Percentiles rank a stretch among this genome's conserved stretches.
phyloP scores from a whole-genome alignment of 2,797 vertebrate genomes.

The Lerista edwardsae region DNA sequence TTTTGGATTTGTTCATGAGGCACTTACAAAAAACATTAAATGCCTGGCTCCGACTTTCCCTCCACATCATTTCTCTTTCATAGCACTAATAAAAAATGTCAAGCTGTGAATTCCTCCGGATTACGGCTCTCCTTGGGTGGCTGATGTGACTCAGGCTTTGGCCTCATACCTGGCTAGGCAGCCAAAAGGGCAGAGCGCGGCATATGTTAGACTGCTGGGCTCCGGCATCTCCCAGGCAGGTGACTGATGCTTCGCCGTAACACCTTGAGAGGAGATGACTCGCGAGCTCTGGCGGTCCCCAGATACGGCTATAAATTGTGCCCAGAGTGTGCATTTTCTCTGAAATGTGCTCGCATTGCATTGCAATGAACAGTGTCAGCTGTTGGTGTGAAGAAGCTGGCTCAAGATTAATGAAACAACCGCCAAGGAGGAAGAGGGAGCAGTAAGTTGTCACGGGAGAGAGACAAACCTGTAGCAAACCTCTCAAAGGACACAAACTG shows the following conservation, averaged over 20 bases:
- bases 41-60: slow-evolving; percentile 35
- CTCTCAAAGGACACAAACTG: slow-evolving; percentile 56
- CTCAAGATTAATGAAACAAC: slow-evolving; percentile 71
- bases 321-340: slow-evolving; percentile 69
- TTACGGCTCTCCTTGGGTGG: slow-evolving; percentile 59
- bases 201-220: slow-evolving; percentile 46
- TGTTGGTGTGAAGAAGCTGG: slow-evolving; percentile 71
- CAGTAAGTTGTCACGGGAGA: slow-evolving; percentile 61
- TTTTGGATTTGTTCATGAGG: background rate
- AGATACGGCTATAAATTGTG: slow-evolving; percentile 65
- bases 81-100: slow-evolving; percentile 51
- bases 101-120: slow-evolving; percentile 49
- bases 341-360: slow-evolving; percentile 68
- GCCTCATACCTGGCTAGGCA: background rate
- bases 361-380: slow-evolving; percentile 73
- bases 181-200: slow-evolving; percentile 41
- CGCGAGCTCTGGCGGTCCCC: slow-evolving; percentile 46
- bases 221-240: slow-evolving; percentile 45
- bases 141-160: slow-evolving; percentile 49
- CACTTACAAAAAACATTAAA: background rate
- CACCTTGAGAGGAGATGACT: slow-evolving; percentile 50
- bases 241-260: slow-evolving; percentile 46
- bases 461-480: slow-evolving; percentile 60
- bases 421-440: slow-evolving; percentile 58
- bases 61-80: slow-evolving; percentile 49